Evolutionary conservation across 2,113 vertebrate genomes (phyloP), one percentile per base, ranked within the genome.

Genomic region (Mirounga angustirostris): DNA sequence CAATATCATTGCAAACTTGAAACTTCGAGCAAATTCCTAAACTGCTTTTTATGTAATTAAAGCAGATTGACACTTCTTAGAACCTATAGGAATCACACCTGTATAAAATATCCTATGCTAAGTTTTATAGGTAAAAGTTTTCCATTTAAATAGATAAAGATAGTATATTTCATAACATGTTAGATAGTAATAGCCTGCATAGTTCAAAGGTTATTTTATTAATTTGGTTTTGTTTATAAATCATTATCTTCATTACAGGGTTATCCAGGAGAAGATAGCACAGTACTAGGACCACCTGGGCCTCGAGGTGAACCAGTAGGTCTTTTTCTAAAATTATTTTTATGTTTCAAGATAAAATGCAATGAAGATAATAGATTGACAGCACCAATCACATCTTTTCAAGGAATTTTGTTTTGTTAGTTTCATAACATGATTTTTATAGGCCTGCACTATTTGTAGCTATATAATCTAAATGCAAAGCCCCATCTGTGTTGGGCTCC

Each of bases 241-340:
- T 73, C 11, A 40, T 96, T 98, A 6, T 98, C 69, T 98, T 98
- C 61, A 43, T 98, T 99, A 93, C 98, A 99, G 99, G 99, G 99
- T 97, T 99, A 99, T 94, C 99, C 99, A 97, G 99, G 99, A 4
- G 99, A 99, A 97, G 99, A 99, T 97, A 99, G 98, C 97, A 99
- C 98, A 98, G 98, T 98, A 78, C 98, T 99, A 85, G 99, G 99
- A 99, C 99, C 98, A 74, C 99, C 99, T 97, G 99, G 99, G 99
- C 99, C 99, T 99, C 99, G 99, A 99, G 99, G 99, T 99, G 99
- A 99, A 99, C 99, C 99, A 99, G 99, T 99, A 99, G 99, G 99
- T 99, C 99, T 99, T 99, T 99, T 98, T 99, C 99, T 99, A 98
- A 98, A 98, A 97, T 98, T 99, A 94, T 96, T 89, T 97, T 97